Percentiles rank a stretch among this genome's conserved stretches.
Evolutionary conservation across 2,797 vertebrate genomes (phyloP).

Genomic region (Antrozous pallidus): DNA sequence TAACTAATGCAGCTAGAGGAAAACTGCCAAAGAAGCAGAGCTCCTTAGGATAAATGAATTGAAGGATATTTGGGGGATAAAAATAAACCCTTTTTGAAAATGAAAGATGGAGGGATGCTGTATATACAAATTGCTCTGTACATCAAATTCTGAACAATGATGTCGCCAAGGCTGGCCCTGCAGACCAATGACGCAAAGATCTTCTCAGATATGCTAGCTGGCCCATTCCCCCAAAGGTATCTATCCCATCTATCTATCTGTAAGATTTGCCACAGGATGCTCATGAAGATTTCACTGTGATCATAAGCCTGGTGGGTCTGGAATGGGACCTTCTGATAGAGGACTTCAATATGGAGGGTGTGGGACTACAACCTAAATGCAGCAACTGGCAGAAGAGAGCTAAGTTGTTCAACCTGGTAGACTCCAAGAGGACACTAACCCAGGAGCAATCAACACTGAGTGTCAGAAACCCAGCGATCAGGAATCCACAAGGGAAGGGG

Average conservation of each 20-base stretch:
- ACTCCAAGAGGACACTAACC: background rate
- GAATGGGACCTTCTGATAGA: background rate
- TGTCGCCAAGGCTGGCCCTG: background rate
- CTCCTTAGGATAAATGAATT: conserved; percentile 67
- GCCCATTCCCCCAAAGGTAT: background rate
- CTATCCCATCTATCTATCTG: background rate
- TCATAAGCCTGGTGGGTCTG: background rate
- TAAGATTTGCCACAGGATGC: background rate
- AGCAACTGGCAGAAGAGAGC: background rate
- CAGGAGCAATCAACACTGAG: background rate
- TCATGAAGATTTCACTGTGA: background rate
- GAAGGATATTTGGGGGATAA: conserved; percentile 64
- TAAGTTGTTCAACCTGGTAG: background rate
- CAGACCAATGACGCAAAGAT: conserved; percentile 50
- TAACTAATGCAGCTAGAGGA: conserved; percentile 68
- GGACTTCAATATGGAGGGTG: background rate
- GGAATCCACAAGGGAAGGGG: background rate
- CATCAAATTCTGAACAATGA: conserved; percentile 47
- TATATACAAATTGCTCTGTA: conserved; percentile 58
- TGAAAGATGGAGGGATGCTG: conserved; percentile 51
- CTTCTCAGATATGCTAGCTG: conserved; percentile 36
- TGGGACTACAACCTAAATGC: background rate
- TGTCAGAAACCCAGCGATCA: background rate
- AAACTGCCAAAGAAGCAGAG: conserved; percentile 63
- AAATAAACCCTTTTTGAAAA: conserved; percentile 75